Evolutionary conservation across 2,888 invertebrate genomes (phyloP).

Genomic region (Drosophila demipolita): DNA sequence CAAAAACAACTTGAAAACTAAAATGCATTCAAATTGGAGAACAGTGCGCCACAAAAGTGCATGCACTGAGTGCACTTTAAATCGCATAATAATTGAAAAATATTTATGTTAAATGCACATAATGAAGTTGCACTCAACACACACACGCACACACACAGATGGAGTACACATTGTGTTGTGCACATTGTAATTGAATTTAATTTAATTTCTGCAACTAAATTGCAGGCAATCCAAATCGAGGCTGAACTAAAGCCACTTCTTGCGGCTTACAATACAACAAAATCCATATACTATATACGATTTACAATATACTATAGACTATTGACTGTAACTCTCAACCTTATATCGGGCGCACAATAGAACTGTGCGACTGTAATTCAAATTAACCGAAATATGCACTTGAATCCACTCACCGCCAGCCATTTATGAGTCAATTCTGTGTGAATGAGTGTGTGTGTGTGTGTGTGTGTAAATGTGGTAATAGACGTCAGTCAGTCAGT

Average conservation of each 20-base stretch:
- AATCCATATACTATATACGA: background rate
- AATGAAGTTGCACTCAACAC: conserved; percentile 75
- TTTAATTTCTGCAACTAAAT: conserved; percentile 70
- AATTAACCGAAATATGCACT: conserved; percentile 64
- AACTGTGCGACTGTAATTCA: conserved; percentile 55
- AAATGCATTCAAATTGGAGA: conserved; percentile 61
- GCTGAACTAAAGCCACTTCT: conserved; percentile 45
- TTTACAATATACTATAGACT: conserved; percentile 2
- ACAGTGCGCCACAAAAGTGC: conserved; percentile 63
- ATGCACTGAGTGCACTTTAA: conserved; percentile 71
- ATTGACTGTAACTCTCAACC: conserved; percentile 25
- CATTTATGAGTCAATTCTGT: conserved; percentile 24
- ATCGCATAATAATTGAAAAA: conserved; percentile 81
- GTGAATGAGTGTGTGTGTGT: conserved; percentile 8
- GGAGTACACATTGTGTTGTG: conserved; percentile 30
- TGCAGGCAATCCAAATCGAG: conserved; percentile 60
- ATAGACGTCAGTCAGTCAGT: conserved; percentile 43
- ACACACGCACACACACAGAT: conserved; percentile 5
- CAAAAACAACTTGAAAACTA: conserved; percentile 45
- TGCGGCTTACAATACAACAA: conserved; percentile 27
- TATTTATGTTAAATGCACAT: conserved; percentile 76
- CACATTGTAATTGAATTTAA: conserved; percentile 79
- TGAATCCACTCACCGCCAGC: conserved; percentile 33
- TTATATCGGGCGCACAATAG: conserved; percentile 48
- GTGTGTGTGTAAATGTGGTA: conserved; percentile 28